Evolutionary conservation across 2,888 invertebrate species (phyloP).

Genomic region (Rhabditoides inermis): DNA sequence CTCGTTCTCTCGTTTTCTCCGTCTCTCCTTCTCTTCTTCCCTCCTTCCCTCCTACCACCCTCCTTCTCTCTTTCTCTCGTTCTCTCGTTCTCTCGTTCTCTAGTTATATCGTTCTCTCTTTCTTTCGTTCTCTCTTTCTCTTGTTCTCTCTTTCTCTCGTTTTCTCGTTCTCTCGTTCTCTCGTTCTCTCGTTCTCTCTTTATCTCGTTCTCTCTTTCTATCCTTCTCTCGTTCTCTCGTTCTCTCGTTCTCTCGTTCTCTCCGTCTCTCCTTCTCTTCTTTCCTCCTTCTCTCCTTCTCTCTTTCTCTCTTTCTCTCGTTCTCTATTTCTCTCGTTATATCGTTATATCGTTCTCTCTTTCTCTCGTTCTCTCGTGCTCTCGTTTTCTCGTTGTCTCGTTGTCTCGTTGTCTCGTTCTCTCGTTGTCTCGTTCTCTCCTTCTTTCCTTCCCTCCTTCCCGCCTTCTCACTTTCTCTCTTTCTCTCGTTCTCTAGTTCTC

Average conservation of each 20-base stretch:
- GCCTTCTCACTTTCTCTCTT: too few species aligned
- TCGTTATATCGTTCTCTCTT: not conserved
- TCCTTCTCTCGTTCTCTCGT: too few species aligned
- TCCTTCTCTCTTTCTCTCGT: slow-evolving; percentile 2
- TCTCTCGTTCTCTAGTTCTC: too few species aligned
- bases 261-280: not conserved
- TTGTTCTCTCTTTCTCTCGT: slow-evolving; percentile 1
- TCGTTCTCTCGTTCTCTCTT: not conserved
- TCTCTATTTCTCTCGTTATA: not conserved
- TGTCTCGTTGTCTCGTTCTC: too few species aligned
- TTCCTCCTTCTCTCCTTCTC: not conserved
- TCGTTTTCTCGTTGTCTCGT: too few species aligned
- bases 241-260: not conserved
- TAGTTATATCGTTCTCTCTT: too few species aligned
- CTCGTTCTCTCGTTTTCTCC: too few species aligned
- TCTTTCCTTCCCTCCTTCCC: too few species aligned
- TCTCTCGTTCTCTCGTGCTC: not conserved
- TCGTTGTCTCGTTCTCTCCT: too few species aligned
- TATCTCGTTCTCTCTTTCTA: slow-evolving; percentile 1
- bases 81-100: too few species aligned
- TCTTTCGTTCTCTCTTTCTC: slow-evolving; percentile 5
- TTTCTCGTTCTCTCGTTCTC: not conserved
- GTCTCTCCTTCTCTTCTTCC: not conserved
- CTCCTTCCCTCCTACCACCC: not conserved
- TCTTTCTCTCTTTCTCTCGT: slow-evolving; percentile 1